Evolutionary conservation across 1,140 invertebrate genomes (phyloP).

Genomic region (Formica exsecta): DNA sequence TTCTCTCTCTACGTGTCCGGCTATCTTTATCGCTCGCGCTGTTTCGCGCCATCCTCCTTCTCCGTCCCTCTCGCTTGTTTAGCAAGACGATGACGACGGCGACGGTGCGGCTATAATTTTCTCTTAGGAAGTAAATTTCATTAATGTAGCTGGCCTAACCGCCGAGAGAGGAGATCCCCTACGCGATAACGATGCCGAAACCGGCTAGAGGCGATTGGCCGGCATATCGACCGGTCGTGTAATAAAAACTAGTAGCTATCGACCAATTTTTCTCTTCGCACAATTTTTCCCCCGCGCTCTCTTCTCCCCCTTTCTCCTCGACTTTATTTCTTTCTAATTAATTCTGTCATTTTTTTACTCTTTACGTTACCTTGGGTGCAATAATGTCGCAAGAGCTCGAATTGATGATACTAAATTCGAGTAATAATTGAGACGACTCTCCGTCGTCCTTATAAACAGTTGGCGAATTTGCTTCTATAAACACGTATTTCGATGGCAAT

Average conservation of each 20-base stretch:
- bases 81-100: slow-evolving; percentile 46
- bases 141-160: slow-evolving; percentile 66
- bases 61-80: slow-evolving; percentile 26
- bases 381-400: slow-evolving; percentile 35
- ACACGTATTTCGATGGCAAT: slow-evolving; percentile 34
- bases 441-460: slow-evolving; percentile 46
- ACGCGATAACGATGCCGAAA: slow-evolving; percentile 52
- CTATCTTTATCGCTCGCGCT: slow-evolving; percentile 8
- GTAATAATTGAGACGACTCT: slow-evolving; percentile 59
- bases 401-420: slow-evolving; percentile 61
- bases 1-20: slow-evolving; percentile 45
- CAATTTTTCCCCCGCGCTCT: slow-evolving; percentile 11
- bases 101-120: slow-evolving; percentile 74
- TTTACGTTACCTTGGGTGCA: slow-evolving; percentile 3
- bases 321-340: not conserved
- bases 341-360: not conserved
- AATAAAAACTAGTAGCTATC: slow-evolving; percentile 60
- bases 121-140: slow-evolving; percentile 71
- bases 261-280: slow-evolving; percentile 46
- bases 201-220: slow-evolving; percentile 28
- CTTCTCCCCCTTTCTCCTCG: not conserved
- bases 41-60: slow-evolving; percentile 20
- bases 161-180: slow-evolving; percentile 21
- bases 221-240: slow-evolving; percentile 18
- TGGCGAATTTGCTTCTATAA: slow-evolving; percentile 42